Percentiles rank a stretch among this genome's conserved stretches.
These are phyloP conservation scores for Leptothorax acervorum DNA, from an alignment of 2,888 invertebrate species.

Conservation along the genomic window DNA sequence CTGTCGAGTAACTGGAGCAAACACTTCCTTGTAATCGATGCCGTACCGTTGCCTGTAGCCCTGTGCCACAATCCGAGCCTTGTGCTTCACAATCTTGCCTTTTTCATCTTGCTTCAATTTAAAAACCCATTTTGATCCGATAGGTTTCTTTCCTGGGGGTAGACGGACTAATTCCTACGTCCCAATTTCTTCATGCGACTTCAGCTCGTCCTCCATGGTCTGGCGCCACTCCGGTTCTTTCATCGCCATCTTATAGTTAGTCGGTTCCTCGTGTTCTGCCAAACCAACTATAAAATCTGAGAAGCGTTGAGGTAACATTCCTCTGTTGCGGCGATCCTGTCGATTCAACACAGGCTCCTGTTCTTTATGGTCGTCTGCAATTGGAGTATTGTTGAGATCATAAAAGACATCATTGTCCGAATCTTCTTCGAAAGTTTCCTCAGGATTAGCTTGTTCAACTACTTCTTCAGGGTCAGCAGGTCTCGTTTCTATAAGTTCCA, in stretches of 20 bases:
- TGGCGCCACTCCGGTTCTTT: background rate
- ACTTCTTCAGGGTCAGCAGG: no score
- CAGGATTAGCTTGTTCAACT: no score
- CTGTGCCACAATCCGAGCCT: background rate
- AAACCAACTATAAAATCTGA: background rate
- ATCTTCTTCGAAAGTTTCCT: no score
- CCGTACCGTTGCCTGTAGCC: background rate
- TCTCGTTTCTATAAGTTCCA: no score
- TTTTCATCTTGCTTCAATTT: background rate
- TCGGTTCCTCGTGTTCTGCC: background rate
- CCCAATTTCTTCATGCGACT: background rate
- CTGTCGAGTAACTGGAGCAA: background rate
- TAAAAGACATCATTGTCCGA: no score
- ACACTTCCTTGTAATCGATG: background rate
- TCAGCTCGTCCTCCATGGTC: background rate
- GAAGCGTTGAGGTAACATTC: background rate
- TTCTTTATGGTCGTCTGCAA: no score
- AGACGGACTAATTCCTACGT: background rate
- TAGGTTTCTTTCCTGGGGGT: background rate
- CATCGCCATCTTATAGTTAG: background rate
- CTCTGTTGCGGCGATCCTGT: background rate
- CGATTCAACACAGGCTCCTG: background rate
- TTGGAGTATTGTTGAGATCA: no score
- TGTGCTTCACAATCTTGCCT: background rate
- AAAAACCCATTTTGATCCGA: background rate